phyloP scores from a whole-genome alignment of 37 sponge, comb jelly and placozoan genomes.

The Crambe crambe region DNA sequence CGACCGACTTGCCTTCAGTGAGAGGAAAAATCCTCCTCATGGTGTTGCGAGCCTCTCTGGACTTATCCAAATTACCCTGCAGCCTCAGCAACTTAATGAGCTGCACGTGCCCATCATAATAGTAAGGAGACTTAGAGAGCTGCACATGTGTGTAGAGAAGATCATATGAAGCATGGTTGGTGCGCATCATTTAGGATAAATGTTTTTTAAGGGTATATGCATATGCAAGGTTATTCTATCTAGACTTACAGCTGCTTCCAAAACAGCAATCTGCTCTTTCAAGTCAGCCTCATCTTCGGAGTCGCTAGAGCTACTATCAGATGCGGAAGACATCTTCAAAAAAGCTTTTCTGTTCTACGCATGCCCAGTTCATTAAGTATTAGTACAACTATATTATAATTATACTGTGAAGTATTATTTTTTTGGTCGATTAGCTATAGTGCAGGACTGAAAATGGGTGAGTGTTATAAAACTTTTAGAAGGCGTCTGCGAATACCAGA shows the following conservation, averaged over 20 bases:
- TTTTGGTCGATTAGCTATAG: too few species aligned
- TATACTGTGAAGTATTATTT: too few species aligned
- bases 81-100: slow-evolving; percentile 51
- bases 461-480: too few species aligned
- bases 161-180: too few species aligned
- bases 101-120: slow-evolving; percentile 74
- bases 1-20: slow-evolving; percentile 72
- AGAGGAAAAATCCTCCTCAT: slow-evolving; percentile 76
- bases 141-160: neutral
- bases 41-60: slow-evolving; percentile 53
- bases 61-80: slow-evolving; percentile 54
- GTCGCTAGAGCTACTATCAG: slow-evolving; percentile 11
- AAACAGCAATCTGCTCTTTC: neutral
- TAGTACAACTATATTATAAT: too few species aligned
- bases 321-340: too few species aligned
- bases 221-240: neutral
- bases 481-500: neutral
- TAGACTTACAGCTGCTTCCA: slow-evolving; percentile 4
- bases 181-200: neutral
- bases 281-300: neutral
- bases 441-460: too few species aligned
- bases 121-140: slow-evolving; percentile 36
- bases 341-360: too few species aligned
- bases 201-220: too few species aligned
- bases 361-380: too few species aligned